Conservation (phyloP, 2,888 invertebrate species). For the Rhodophaea formosa region DNA sequence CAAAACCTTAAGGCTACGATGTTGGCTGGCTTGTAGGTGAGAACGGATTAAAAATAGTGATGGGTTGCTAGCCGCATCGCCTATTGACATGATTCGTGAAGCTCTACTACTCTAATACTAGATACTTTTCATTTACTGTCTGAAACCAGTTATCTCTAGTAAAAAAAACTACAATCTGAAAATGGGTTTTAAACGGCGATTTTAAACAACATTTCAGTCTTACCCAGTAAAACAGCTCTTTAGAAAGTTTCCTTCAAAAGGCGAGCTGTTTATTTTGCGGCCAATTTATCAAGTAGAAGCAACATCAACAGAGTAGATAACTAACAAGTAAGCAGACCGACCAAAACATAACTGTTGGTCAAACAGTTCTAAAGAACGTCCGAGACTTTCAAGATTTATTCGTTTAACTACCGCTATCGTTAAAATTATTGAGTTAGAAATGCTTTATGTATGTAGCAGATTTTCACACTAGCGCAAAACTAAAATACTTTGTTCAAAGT, state of each 20-base stretch:
- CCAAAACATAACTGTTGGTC: constrained; percentile 16
- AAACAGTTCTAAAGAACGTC: constrained; percentile 17
- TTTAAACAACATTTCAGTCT: background rate
- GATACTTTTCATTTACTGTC: too few relatives aligned
- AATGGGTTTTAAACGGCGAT: too few relatives aligned
- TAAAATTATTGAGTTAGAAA: background rate
- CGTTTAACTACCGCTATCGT: background rate
- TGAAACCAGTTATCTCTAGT: too few relatives aligned
- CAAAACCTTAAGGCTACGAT: too few relatives aligned
- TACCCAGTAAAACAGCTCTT: background rate
- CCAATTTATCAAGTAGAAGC: constrained; percentile 23
- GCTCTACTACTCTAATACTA: too few relatives aligned
- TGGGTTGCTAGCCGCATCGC: too few relatives aligned
- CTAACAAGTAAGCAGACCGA: constrained; percentile 18
- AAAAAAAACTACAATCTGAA: too few relatives aligned
- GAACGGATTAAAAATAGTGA: too few relatives aligned
- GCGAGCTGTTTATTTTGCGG: constrained; percentile 21
- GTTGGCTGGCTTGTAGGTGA: too few relatives aligned
- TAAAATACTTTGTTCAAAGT: too few relatives aligned
- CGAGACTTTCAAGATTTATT: constrained; percentile 14
- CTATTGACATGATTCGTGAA: too few relatives aligned
- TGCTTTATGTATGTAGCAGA: background rate
- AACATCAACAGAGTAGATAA: constrained; percentile 17
- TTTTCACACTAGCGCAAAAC: too few relatives aligned
- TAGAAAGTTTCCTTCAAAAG: constrained; percentile 6